These are phyloP conservation scores for Polietes domitor DNA, from an alignment of 2,888 invertebrate genomes.

Conservation along the genomic window DNA sequence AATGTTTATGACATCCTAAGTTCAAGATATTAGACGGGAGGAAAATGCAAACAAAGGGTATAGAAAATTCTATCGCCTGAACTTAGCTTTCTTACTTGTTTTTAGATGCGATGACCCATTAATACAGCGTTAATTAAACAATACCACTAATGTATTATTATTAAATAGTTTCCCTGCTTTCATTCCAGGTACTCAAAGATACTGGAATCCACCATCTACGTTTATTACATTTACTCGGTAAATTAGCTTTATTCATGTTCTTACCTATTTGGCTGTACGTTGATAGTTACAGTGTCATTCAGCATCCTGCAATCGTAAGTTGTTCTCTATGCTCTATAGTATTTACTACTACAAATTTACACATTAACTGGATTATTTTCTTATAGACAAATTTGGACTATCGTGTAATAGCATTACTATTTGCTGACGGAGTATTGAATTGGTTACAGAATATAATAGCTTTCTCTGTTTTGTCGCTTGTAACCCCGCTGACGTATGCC, in stretches of 20 bases:
- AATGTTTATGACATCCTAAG: too few relatives aligned
- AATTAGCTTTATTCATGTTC: conserved; percentile 90
- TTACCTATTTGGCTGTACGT: conserved; percentile 90
- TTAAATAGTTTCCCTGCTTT: too few relatives aligned
- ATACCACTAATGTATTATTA: too few relatives aligned
- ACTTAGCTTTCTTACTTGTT: too few relatives aligned
- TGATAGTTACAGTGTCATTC: conserved; percentile 85
- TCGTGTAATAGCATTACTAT: conserved; percentile 84
- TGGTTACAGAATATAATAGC: conserved; percentile 98
- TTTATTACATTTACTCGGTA: conserved; percentile 89
- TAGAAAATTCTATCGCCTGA: too few relatives aligned
- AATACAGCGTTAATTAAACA: too few relatives aligned
- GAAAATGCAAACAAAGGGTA: too few relatives aligned
- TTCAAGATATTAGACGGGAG: too few relatives aligned
- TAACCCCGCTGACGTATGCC: conserved; percentile 97
- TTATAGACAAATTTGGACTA: conserved; percentile 82
- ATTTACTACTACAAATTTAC: too few relatives aligned
- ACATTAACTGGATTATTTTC: conserved; percentile 35
- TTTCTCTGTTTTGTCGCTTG: conserved; percentile 94
- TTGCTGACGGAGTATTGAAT: conserved; percentile 92
- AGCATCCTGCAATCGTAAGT: conserved; percentile 85
- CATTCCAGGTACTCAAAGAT: conserved; percentile 87
- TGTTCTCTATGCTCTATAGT: too few relatives aligned
- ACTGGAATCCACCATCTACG: conserved; percentile 95
- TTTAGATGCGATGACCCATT: too few relatives aligned